Evolutionary conservation across 1,140 invertebrate genomes (phyloP), one percentile per base, ranked within the genome.

Genomic region (Chelonus insularis): DNA sequence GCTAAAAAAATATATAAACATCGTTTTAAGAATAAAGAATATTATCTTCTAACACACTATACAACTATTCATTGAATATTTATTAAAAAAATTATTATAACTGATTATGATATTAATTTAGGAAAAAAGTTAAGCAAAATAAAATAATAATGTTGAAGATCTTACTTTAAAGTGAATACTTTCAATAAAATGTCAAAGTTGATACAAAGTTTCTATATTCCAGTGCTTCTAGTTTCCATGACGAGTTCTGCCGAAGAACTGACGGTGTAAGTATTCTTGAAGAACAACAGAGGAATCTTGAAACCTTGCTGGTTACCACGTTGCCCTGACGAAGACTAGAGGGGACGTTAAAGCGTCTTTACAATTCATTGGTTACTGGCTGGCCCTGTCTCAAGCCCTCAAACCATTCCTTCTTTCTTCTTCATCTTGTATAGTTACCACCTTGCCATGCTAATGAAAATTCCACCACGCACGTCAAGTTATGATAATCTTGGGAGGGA

Each of bases 231-330:
- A 32, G 48, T 18, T 29, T 12, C n/a, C 3, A 11, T 18, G 29
- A 68, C 65, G 60, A 70, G 64, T 57, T 68, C 66, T 48, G 65
- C 58, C 55, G 71, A 75, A 69, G 73, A 75, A 79, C 77, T 78
- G 76, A 68, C 69, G 60, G 70, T 59, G 69, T 68, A 51, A 68
- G 66, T 66, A 73, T 68, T 39, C n/a, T 39, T n/a, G 37, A 39
- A 14, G 14, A 39, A 14, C n/a, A n/a, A 39, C 14, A 39, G 20
- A 25, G 18, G 1, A 12, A 36, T 12, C 32, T 32, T 4, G 48
- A 52, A 25, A 36, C 34, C 50, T 29, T 29, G 50, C n/a, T 36
- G 18, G 21, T 7, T 21, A 52, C 23, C 12, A n/a, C 29, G 8
- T 54, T 58, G 58, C 61, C n/a, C n/a, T n/a, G n/a, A n/a, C 56